These are phyloP conservation scores for fruit fly (Drosophila melanogaster) DNA, from an alignment of 1,140 invertebrate genomes.

Conservation along the genomic window DNA sequence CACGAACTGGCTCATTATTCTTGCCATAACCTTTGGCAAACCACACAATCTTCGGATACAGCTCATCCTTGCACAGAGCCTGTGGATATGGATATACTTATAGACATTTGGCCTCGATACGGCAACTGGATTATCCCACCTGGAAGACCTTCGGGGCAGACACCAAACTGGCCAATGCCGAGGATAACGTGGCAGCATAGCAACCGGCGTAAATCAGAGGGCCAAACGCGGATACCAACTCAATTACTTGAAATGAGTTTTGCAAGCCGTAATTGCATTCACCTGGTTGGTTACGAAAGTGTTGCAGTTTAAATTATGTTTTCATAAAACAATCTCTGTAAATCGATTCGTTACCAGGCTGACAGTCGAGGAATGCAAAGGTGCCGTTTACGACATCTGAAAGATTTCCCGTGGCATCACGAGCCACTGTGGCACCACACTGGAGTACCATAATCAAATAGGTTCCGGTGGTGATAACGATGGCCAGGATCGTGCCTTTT, in stretches of 20 bases:
- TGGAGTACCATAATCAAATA: conserved; percentile 94
- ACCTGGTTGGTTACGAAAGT: conserved; percentile 25
- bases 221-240: conserved; percentile 94
- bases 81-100: conserved; percentile 35
- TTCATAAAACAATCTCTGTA: not conserved
- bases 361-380: conserved; percentile 85
- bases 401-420: conserved; percentile 91
- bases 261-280: conserved; percentile 91
- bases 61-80: conserved; percentile 97
- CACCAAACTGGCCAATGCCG: conserved; percentile 97
- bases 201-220: conserved; percentile 98
- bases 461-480: conserved; percentile 92
- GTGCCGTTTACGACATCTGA: conserved; percentile 86
- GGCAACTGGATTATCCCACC: conserved; percentile 62
- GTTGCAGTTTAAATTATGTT: conserved; percentile 5
- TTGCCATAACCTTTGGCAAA: conserved; percentile 97
- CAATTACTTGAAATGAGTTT: conserved; percentile 91
- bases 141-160: conserved; percentile 98
- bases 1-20: conserved; percentile 95
- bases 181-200: conserved; percentile 98
- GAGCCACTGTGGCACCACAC: conserved; percentile 89
- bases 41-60: conserved; percentile 96
- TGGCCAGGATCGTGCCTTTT: conserved; percentile 95
- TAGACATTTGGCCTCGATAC: not conserved
- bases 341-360: conserved; percentile 50